These are phyloP conservation scores for Ardeotis arabs DNA, from an alignment of 2,113 vertebrate species.

Conservation along the genomic window DNA sequence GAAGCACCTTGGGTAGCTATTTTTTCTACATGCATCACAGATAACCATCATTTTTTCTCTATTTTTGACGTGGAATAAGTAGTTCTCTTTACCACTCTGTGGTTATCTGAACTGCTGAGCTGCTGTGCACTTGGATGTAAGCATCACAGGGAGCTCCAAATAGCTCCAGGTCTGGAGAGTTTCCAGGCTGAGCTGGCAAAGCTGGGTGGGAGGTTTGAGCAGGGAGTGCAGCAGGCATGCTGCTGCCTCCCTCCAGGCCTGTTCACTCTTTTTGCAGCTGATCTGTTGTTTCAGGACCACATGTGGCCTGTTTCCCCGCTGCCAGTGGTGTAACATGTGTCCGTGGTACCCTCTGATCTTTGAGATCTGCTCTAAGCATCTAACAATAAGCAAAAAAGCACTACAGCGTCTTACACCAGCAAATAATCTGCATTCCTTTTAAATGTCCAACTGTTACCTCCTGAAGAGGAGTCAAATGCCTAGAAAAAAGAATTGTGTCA, in stretches of 20 bases:
- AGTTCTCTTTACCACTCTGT: not conserved
- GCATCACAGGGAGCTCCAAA: not conserved
- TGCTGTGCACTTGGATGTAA: not conserved
- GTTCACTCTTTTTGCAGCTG: not conserved
- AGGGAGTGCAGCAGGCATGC: not conserved
- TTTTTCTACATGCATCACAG: not conserved
- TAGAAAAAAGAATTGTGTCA: not conserved
- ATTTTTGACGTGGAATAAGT: not conserved
- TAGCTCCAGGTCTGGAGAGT: not conserved
- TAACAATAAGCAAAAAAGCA: not conserved
- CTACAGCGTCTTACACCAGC: not conserved
- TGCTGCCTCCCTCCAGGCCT: not conserved
- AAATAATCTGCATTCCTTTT: not conserved
- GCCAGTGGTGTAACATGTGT: not conserved
- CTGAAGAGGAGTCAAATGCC: not conserved
- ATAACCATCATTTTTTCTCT: not conserved
- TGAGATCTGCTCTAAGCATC: not conserved
- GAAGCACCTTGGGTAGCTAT: rapidly evolving
- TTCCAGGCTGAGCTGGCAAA: not conserved
- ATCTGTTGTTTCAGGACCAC: not conserved
- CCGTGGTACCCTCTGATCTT: not conserved
- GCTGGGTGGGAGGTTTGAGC: not conserved
- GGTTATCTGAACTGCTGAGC: not conserved
- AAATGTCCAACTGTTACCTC: not conserved
- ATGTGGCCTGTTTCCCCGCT: not conserved